A percentile compares a stretch with the other conserved stretches of the same genome.
Evolutionary conservation across 2,113 vertebrate species (phyloP).

Genomic region (Uropsilus gracilis): DNA sequence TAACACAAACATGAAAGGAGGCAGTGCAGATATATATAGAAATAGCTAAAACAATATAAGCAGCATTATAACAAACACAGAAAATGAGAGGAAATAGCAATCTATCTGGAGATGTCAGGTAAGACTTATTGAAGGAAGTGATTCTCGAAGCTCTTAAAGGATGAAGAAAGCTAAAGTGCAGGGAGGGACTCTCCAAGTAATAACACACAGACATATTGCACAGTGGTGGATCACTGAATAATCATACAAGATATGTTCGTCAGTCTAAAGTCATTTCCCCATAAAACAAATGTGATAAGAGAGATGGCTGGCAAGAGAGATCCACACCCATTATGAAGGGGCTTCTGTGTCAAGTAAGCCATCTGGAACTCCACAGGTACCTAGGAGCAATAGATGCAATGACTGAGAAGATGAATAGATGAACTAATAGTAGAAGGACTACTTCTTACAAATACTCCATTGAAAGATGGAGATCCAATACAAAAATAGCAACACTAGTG

Average conservation of each 20-base stretch:
- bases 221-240: neutral
- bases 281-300: neutral
- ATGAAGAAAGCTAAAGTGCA: neutral
- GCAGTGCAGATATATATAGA: neutral
- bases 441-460: neutral
- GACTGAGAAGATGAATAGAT: neutral
- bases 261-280: neutral
- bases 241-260: neutral
- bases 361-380: neutral
- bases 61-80: neutral
- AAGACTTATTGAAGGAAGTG: neutral
- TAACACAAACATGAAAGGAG: neutral
- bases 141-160: neutral
- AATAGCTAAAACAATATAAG: constrained; percentile 30
- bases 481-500: neutral
- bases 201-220: neutral
- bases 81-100: neutral
- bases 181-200: neutral
- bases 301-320: neutral
- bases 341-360: neutral
- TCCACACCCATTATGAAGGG: neutral
- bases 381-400: neutral
- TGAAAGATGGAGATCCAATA: neutral
- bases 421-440: neutral
- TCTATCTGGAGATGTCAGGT: neutral